These are phyloP conservation scores for Anarrhichthys ocellatus DNA, from an alignment of 2,113 vertebrate species.

Conservation along the genomic window DNA sequence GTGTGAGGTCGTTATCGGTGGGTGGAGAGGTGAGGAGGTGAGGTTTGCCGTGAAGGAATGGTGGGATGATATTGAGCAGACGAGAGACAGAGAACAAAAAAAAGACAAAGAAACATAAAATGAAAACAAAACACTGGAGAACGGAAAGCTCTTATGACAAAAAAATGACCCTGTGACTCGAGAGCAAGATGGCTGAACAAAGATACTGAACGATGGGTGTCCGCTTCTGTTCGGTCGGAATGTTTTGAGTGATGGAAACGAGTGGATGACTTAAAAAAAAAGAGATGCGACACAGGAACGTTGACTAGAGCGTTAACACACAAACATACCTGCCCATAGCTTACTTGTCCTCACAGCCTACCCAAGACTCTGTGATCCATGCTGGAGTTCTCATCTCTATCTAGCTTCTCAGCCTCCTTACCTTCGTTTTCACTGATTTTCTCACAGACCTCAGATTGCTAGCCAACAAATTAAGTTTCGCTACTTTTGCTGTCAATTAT, in stretches of 20 bases:
- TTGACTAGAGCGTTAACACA: constrained; percentile 64
- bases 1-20: constrained; percentile 53
- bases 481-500: background rate
- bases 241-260: constrained; percentile 83
- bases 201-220: constrained; percentile 87
- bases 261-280: constrained; percentile 69
- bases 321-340: constrained; percentile 74
- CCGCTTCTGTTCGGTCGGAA: constrained; percentile 82
- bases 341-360: constrained; percentile 74
- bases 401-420: constrained; percentile 58
- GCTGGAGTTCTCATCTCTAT: constrained; percentile 62
- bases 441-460: constrained; percentile 75
- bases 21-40: constrained; percentile 68
- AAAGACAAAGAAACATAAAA: constrained; percentile 85
- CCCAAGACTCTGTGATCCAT: constrained; percentile 65
- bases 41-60: constrained; percentile 72
- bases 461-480: constrained; percentile 34
- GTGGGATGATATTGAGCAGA: constrained; percentile 84
- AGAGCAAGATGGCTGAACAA: constrained; percentile 69
- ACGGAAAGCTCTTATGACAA: constrained; percentile 63
- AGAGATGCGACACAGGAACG: constrained; percentile 70
- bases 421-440: constrained; percentile 60
- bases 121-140: constrained; percentile 80
- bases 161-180: constrained; percentile 51
- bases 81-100: constrained; percentile 86